Conservation (phyloP, 1,140 invertebrate genomes). For the Drosophila guanche region DNA sequence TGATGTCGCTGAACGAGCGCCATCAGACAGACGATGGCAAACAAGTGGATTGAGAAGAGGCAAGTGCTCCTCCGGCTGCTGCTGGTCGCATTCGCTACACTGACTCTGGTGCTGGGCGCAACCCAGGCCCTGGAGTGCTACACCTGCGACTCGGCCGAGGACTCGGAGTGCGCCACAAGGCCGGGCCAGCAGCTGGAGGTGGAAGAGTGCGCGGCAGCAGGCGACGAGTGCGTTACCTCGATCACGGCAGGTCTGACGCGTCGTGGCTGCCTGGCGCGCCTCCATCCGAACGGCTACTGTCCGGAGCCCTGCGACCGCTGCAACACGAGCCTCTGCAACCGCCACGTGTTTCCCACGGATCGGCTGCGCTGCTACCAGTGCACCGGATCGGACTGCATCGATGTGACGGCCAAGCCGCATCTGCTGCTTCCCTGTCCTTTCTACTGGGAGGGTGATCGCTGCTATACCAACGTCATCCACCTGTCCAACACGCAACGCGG, state of each 20-base stretch:
- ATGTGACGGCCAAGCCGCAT: conserved; percentile 50
- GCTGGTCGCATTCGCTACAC: neutral
- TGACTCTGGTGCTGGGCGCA: neutral
- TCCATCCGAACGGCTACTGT: conserved; percentile 68
- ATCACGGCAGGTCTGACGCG: conserved; percentile 68
- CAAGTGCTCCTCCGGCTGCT: neutral
- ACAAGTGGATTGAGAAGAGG: neutral
- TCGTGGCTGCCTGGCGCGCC: conserved; percentile 57
- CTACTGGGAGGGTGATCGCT: conserved; percentile 62
- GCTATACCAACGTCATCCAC: conserved; percentile 69
- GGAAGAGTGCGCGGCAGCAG: conserved; percentile 52
- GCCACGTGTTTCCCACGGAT: conserved; percentile 63
- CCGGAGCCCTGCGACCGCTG: conserved; percentile 67
- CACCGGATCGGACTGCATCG: conserved; percentile 61
- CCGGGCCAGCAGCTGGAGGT: conserved; percentile 73
- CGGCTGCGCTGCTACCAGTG: conserved; percentile 75
- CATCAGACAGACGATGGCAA: conserved; percentile 29
- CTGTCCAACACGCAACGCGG: conserved; percentile 61
- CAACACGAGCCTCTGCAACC: conserved; percentile 69
- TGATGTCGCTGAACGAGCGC: neutral
- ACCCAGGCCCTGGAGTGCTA: conserved; percentile 61
- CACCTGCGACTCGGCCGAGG: conserved; percentile 68
- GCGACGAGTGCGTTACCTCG: conserved; percentile 63
- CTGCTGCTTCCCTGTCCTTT: conserved; percentile 63
- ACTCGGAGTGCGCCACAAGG: conserved; percentile 65